These are phyloP conservation scores for Lagopus leucura DNA, from an alignment of 2,113 vertebrate genomes.

Conservation along the genomic window DNA sequence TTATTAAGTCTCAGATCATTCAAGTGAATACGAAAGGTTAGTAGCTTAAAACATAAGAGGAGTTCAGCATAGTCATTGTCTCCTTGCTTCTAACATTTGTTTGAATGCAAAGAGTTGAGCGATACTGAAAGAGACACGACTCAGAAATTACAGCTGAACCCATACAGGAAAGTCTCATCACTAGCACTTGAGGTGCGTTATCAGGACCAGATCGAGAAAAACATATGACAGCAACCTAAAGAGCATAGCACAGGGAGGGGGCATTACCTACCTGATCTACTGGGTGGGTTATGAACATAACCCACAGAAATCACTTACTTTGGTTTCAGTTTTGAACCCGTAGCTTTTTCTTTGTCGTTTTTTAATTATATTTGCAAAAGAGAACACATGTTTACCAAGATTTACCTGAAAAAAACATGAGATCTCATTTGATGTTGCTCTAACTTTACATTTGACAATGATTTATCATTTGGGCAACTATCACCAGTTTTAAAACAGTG, in stretches of 20 bases:
- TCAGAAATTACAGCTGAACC: not conserved
- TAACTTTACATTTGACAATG: not conserved
- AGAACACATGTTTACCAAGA: not conserved
- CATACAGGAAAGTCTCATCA: not conserved
- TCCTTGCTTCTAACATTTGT: not conserved
- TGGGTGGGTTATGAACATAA: not conserved
- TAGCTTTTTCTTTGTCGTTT: not conserved
- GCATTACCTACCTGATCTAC: rapidly evolving
- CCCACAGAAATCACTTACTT: not conserved
- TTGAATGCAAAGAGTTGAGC: not conserved
- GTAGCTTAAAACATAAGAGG: not conserved
- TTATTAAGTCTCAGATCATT: not conserved
- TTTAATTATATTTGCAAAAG: not conserved
- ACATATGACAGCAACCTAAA: not conserved
- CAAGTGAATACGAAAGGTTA: not conserved
- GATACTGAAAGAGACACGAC: not conserved
- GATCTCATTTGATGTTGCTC: not conserved
- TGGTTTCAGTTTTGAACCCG: not conserved
- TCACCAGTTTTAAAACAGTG: not conserved
- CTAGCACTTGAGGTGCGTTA: not conserved
- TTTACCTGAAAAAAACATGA: not conserved
- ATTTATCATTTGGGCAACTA: not conserved
- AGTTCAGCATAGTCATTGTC: not conserved
- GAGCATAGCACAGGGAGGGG: not conserved
- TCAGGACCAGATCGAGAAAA: not conserved